A percentile compares a stretch with the other conserved stretches of the same genome.
Conservation (phyloP, 1,140 invertebrate species). For the Sarcophaga peregrina region DNA sequence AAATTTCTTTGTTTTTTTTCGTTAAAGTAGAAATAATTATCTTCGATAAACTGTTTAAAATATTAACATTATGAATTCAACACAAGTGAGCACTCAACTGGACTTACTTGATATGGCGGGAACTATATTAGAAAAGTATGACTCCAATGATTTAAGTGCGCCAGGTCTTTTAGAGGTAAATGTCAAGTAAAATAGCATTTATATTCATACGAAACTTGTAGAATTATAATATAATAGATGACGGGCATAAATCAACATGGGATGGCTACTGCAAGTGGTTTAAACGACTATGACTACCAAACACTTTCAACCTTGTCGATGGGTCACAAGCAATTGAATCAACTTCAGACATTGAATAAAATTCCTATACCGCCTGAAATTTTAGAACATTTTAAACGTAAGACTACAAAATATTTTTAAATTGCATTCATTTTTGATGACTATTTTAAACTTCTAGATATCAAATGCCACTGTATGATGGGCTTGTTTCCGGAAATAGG, state of each 20-base stretch:
- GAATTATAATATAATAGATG: conserved; percentile 48
- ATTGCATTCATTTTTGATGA: conserved; percentile 47
- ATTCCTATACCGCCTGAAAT: conserved; percentile 91
- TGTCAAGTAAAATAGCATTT: not conserved
- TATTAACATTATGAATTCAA: not conserved
- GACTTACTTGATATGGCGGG: conserved; percentile 58
- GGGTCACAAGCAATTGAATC: conserved; percentile 75
- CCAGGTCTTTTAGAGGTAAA: conserved; percentile 60
- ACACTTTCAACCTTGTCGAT: conserved; percentile 75
- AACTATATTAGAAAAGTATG: conserved; percentile 61
- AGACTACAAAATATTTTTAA: conserved; percentile 52
- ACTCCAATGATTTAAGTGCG: conserved; percentile 55
- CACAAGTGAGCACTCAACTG: not conserved
- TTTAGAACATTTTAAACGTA: conserved; percentile 93
- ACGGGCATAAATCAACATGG: conserved; percentile 64
- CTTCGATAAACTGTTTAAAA: not conserved
- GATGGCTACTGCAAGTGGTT: conserved; percentile 75
- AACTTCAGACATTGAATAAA: conserved; percentile 83
- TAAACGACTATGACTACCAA: conserved; percentile 92
- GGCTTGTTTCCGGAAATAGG: conserved; percentile 96
- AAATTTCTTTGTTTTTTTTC: not conserved
- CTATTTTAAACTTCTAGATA: conserved; percentile 70
- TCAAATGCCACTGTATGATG: conserved; percentile 95
- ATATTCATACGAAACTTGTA: not conserved
- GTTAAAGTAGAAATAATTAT: not conserved